These are phyloP conservation scores for Synanthedon tipuliformis DNA, from an alignment of 2,888 invertebrate species.

Conservation along the genomic window DNA sequence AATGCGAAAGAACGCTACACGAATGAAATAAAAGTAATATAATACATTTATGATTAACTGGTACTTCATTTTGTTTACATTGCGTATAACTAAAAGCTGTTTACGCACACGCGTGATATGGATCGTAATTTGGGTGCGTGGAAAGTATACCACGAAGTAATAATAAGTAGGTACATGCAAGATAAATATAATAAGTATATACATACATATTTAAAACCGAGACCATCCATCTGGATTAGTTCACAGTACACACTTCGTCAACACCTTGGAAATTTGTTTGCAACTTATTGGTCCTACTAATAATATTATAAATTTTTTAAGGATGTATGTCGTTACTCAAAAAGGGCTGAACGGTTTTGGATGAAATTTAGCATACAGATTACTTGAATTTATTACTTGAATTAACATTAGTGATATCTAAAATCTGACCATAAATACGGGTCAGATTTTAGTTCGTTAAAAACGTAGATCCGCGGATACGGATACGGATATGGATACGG, in stretches of 20 bases:
- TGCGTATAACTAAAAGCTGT: not conserved
- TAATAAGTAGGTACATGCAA: not conserved
- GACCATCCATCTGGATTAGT: conserved; percentile 18
- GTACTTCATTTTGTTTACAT: not conserved
- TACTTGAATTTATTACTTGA: too few relatives aligned
- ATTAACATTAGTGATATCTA: too few relatives aligned
- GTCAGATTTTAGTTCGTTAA: too few relatives aligned
- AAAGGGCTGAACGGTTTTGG: not conserved
- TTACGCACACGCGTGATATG: not conserved
- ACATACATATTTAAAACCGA: not conserved
- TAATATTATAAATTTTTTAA: conserved; percentile 4
- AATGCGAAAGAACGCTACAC: not conserved
- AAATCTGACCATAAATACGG: too few relatives aligned
- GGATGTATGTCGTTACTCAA: not conserved
- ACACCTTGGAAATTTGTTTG: too few relatives aligned
- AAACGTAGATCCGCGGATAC: too few relatives aligned
- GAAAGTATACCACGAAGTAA: not conserved
- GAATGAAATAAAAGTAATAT: not conserved
- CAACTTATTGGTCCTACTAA: too few relatives aligned
- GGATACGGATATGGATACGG: too few relatives aligned
- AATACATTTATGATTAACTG: not conserved
- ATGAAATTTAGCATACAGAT: not conserved
- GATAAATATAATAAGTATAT: not conserved
- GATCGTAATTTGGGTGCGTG: not conserved
- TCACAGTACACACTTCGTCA: conserved; percentile 16